Base-by-base conservation (phyloP, 2,797 vertebrate species). In the Echiichthys vipera region DNA sequence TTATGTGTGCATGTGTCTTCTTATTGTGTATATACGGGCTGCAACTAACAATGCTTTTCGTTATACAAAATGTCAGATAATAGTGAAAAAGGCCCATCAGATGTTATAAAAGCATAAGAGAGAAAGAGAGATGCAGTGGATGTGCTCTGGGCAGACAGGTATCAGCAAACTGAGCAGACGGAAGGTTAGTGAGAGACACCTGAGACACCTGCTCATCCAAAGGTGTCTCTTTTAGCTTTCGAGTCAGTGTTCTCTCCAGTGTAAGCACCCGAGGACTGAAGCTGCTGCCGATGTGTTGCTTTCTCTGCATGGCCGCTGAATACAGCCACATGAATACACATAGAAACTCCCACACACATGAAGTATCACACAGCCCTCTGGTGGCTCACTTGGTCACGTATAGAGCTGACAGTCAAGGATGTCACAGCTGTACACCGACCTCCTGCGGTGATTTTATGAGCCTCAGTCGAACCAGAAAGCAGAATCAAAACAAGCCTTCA, bases 401-500 rank as follows among this genome's bases (percentile, higher is more conserved):
- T 13, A 18, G 27, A 15, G 34, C 42, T 14, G 49, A 61, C 54
- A 50, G 61, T 22, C 15, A 15, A 57, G 51, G 65, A 37, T n/a
- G 54, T 30, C 65, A 22, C 45, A 34, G 55, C 24, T 49, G 45
- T 7, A 40, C 62, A 7, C 29, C 1, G 27, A 29, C 71, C 42
- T 55, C 73, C 70, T 43, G 53, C 42, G 5, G 72, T 8, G 47
- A 18, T 51, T 30, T 66, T 7, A 58, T 24, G 40, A 43, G 45
- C 45, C 32, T 61, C 39, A 27, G 63, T 57, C 58, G 62, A 72
- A 75, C 36, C 49, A 12, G 53, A 37, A 39, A 54, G 36, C 27
- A 2, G 46, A 71, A 58, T 74, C 66, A 67, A 65, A 74, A 55
- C 47, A 32, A 27, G 25, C 47, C 55, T 81, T 78, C 18, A 62